A percentile compares a stretch with the other conserved stretches of the same genome.
Conservation (phyloP, 2,113 vertebrate species). For the Vulpes lagopus region DNA sequence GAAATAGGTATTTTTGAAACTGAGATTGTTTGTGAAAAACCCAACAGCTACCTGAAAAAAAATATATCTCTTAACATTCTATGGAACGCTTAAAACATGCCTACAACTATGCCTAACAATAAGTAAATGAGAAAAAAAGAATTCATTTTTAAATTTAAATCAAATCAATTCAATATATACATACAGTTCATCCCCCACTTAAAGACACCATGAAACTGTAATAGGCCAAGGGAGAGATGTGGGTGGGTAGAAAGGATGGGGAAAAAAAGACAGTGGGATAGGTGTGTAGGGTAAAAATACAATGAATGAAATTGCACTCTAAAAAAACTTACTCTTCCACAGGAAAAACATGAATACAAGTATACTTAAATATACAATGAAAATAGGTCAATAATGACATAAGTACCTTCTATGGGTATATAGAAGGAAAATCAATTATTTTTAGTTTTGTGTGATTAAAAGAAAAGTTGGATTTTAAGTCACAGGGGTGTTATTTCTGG, state of each 20-base stretch:
- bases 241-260: neutral
- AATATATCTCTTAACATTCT: neutral
- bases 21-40: neutral
- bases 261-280: neutral
- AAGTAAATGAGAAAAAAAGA: neutral
- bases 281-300: neutral
- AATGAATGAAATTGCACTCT: neutral
- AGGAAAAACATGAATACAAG: neutral
- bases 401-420: neutral
- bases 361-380: neutral
- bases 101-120: neutral
- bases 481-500: neutral
- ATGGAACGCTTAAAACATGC: neutral
- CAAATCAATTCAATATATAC: neutral
- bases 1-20: neutral
- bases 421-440: neutral
- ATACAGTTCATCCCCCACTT: neutral
- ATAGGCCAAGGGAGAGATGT: neutral
- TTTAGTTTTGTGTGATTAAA: neutral
- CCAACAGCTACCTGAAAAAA: neutral
- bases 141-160: conserved; percentile 3
- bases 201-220: neutral
- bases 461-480: neutral
- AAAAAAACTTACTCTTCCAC: neutral
- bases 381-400: neutral